Conservation (phyloP, 2,113 vertebrate species). For the Anolis carolinensis region DNA sequence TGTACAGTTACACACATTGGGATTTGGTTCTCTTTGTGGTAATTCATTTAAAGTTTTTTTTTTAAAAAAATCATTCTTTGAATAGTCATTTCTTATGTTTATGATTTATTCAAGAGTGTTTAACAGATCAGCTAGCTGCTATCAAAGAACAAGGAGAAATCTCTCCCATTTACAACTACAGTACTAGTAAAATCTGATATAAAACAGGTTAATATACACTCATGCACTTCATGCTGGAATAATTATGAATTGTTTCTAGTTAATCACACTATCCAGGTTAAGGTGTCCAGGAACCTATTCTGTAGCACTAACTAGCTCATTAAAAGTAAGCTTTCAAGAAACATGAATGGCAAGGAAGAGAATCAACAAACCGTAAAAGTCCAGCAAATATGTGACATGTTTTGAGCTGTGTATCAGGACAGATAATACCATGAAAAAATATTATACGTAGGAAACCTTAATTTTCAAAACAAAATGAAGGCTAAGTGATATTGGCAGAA, state of each 20-base stretch:
- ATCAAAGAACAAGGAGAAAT: conserved; percentile 8
- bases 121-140: not conserved
- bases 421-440: conserved; percentile 17
- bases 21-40: not conserved
- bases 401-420: conserved; percentile 18
- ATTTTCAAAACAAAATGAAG: too few species aligned
- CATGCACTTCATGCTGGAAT: not conserved
- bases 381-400: not conserved
- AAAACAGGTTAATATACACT: not conserved
- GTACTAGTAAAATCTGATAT: not conserved
- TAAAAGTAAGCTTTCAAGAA: conserved; percentile 7
- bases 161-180: not conserved
- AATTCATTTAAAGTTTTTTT: conserved; percentile 8
- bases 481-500: too few species aligned
- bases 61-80: not conserved
- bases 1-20: not conserved
- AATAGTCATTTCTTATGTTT: not conserved
- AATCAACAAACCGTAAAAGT: not conserved
- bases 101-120: not conserved
- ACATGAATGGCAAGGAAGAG: conserved; percentile 5
- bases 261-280: not conserved
- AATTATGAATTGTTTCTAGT: conserved; percentile 24
- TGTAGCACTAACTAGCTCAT: conserved; percentile 2
- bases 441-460: not conserved
- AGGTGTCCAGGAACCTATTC: not conserved